These are phyloP conservation scores for Dermochelys coriacea DNA, from an alignment of 2,797 vertebrate species.

Conservation along the genomic window DNA sequence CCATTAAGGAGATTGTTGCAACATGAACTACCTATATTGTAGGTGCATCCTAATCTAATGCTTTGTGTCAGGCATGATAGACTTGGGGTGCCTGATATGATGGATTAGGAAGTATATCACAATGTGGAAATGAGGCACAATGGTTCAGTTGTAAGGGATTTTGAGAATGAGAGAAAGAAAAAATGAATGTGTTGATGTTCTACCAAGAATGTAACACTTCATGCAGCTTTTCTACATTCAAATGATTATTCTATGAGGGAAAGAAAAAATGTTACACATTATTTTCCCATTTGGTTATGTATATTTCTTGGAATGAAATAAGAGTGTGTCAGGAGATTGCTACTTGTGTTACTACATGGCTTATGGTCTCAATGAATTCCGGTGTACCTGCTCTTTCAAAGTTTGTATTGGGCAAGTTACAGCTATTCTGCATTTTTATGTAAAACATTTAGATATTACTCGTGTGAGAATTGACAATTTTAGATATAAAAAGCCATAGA, in stretches of 20 bases:
- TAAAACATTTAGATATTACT: neutral
- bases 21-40: constrained; percentile 57
- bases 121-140: neutral
- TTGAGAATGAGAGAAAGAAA: constrained; percentile 6
- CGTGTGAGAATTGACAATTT: neutral
- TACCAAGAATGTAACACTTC: constrained; percentile 30
- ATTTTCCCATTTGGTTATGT: neutral
- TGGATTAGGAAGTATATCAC: constrained; percentile 29
- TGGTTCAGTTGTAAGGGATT: neutral
- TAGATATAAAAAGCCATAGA: neutral
- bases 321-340: neutral
- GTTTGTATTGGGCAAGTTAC: neutral
- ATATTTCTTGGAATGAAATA: constrained; percentile 12
- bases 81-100: constrained; percentile 58
- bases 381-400: neutral
- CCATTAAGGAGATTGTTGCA: constrained; percentile 51
- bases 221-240: neutral
- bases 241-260: neutral
- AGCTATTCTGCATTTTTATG: constrained; percentile 1
- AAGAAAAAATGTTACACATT: constrained; percentile 5
- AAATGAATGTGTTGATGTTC: constrained; percentile 11
- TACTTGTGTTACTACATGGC: neutral
- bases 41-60: constrained; percentile 22
- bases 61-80: constrained; percentile 48
- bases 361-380: constrained; percentile 6